These are phyloP conservation scores for Porites lobata DNA, from an alignment of 92 coral and sea anemone genomes.

Conservation along the genomic window DNA sequence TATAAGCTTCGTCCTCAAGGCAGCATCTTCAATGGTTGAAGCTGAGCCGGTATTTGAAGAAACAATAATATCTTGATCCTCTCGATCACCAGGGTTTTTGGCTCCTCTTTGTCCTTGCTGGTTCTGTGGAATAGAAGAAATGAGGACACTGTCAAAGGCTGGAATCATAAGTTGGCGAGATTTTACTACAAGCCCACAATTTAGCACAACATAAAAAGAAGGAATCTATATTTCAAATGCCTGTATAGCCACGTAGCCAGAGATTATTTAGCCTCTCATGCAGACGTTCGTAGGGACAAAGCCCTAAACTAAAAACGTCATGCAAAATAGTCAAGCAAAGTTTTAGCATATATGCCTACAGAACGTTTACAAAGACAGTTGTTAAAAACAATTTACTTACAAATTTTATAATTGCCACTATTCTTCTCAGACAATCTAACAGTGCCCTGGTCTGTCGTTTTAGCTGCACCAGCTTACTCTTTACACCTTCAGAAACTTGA, in stretches of 20 bases:
- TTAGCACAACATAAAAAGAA: too few relatives aligned
- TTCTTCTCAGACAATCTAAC: neutral
- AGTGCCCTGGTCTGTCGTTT: neutral
- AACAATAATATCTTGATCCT: neutral
- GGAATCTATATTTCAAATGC: too few relatives aligned
- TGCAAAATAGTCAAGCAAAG: too few relatives aligned
- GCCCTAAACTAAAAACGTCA: too few relatives aligned
- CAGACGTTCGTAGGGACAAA: too few relatives aligned
- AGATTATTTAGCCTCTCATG: too few relatives aligned
- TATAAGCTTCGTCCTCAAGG: neutral
- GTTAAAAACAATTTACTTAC: neutral
- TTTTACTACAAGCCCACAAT: neutral
- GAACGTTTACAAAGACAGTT: too few relatives aligned
- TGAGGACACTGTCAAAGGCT: neutral
- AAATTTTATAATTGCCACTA: neutral
- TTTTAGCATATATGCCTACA: too few relatives aligned
- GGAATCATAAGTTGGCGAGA: too few relatives aligned
- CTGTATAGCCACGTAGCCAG: too few relatives aligned
- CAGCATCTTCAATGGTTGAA: slow-evolving; percentile 2
- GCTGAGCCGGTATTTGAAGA: neutral
- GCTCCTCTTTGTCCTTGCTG: neutral
- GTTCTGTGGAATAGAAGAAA: neutral
- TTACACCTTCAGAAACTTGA: neutral
- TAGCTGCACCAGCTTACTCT: neutral
- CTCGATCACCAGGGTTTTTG: neutral